Evolutionary conservation across 1,140 invertebrate species (phyloP).

Genomic region (Melanaphis sacchari): DNA sequence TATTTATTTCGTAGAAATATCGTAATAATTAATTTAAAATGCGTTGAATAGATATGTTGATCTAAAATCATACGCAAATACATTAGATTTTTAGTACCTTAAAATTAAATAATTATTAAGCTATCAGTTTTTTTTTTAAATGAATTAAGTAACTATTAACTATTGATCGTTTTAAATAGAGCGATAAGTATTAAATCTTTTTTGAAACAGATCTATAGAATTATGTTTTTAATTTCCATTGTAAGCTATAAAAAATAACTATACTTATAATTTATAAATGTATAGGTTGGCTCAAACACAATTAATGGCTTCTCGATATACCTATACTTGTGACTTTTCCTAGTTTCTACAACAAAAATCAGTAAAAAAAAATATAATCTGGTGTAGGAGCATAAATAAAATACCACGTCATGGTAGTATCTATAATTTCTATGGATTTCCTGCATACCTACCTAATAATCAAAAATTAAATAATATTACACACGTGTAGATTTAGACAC

Average conservation of each 20-base stretch:
- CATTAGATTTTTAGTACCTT: not conserved
- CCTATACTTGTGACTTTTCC: not conserved
- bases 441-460: not conserved
- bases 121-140: not conserved
- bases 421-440: not conserved
- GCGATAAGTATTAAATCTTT: not conserved
- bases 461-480: not conserved
- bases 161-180: not conserved
- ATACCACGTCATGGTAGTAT: not conserved
- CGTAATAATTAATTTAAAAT: not conserved
- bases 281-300: no score
- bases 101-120: not conserved
- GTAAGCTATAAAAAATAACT: not conserved
- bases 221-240: not conserved
- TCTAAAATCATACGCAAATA: no score
- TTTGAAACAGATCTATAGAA: not conserved
- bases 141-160: not conserved
- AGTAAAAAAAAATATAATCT: not conserved
- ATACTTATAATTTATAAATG: no score
- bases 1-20: not conserved
- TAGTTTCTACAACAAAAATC: not conserved
- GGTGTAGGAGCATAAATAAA: not conserved
- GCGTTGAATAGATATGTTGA: not conserved
- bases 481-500: not conserved
- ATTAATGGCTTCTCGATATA: not conserved